Conservation (phyloP, 2,113 vertebrate genomes). For the Talpa occidentalis region DNA sequence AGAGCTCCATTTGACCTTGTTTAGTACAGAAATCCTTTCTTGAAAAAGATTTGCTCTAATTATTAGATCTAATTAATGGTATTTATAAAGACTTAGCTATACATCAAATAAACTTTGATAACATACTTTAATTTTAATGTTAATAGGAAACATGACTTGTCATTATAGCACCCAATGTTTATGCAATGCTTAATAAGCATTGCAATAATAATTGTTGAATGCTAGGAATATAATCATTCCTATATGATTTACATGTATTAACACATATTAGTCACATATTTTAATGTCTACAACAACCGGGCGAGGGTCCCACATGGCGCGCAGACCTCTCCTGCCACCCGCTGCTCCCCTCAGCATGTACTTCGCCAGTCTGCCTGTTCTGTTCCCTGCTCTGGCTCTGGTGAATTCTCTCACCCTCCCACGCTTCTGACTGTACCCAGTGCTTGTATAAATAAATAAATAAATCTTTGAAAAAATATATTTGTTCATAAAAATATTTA, state of each 20-base stretch:
- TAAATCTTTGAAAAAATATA: no score
- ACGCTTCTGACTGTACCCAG: no score
- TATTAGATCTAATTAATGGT: slow-evolving; percentile 15
- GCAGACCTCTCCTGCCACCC: no score
- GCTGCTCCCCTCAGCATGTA: no score
- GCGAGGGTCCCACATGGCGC: no score
- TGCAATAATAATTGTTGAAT: not conserved
- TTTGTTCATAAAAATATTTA: no score
- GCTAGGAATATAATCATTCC: not conserved
- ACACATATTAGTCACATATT: not conserved
- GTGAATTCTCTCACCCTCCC: no score
- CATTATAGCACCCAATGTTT: not conserved
- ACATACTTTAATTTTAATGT: not conserved
- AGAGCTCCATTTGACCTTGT: not conserved
- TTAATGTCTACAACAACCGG: not conserved
- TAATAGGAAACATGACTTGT: not conserved
- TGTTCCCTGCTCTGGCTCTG: no score
- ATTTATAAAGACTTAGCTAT: not conserved
- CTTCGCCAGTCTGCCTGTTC: no score
- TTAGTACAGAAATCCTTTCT: not conserved
- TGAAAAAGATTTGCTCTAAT: not conserved
- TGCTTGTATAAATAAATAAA: no score
- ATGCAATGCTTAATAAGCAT: not conserved
- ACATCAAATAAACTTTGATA: not conserved
- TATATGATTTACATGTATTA: slow-evolving; percentile 1